A percentile compares a stretch with the other conserved stretches of the same genome.
phyloP scores from a whole-genome alignment of 2,113 vertebrate genomes.

The Cavia aperea region DNA sequence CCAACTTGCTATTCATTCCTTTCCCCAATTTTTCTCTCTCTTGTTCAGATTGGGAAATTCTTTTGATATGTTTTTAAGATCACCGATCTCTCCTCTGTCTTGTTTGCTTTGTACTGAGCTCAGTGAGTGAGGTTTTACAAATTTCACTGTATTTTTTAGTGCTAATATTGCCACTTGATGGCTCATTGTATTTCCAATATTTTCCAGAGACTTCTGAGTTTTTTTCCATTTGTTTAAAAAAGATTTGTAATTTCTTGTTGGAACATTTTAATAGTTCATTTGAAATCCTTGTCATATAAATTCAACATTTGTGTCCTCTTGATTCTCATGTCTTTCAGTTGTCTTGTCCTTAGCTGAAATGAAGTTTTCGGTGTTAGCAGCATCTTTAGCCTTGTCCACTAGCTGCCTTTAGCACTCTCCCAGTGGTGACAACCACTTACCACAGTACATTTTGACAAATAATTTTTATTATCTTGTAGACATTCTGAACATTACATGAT shows the following conservation, averaged over 20 bases:
- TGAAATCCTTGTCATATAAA: not conserved
- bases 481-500: not conserved
- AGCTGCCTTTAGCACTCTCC: not conserved
- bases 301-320: not conserved
- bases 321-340: not conserved
- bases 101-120: not conserved
- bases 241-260: conserved; percentile 16
- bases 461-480: not conserved
- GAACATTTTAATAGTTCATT: not conserved
- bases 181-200: not conserved
- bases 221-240: conserved; percentile 1
- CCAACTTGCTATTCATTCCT: not conserved
- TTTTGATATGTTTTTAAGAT: not conserved
- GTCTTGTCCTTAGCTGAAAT: not conserved
- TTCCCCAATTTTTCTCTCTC: not conserved
- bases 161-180: not conserved
- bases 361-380: not conserved
- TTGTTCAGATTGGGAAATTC: not conserved
- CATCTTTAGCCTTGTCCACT: not conserved
- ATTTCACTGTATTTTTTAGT: not conserved
- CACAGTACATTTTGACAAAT: not conserved
- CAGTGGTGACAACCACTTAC: not conserved
- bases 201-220: not conserved
- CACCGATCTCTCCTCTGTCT: not conserved
- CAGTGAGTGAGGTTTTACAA: not conserved